A percentile compares a stretch with the other conserved stretches of the same genome.
Conservation (phyloP, 1,140 invertebrate genomes). For the Chlorops oryzae region DNA sequence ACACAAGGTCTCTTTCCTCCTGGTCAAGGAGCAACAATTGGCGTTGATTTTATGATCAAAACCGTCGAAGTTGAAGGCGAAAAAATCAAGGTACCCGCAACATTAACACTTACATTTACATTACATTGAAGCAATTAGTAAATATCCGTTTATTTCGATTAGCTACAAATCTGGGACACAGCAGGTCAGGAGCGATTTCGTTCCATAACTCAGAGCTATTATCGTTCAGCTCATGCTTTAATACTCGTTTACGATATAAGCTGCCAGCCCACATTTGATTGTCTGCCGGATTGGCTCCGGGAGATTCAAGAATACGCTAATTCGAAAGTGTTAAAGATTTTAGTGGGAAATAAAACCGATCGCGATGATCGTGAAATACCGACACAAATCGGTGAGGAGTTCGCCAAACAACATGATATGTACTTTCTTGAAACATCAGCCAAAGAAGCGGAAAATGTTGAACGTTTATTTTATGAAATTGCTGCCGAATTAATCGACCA, state of each 20-base stretch:
- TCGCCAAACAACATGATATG: slow-evolving; percentile 92
- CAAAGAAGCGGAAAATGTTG: slow-evolving; percentile 96
- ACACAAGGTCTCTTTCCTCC: slow-evolving; percentile 91
- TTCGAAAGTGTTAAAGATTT: slow-evolving; percentile 85
- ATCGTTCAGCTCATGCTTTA: slow-evolving; percentile 92
- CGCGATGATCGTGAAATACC: slow-evolving; percentile 92
- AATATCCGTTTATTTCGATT: no score
- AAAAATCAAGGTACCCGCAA: slow-evolving; percentile 96
- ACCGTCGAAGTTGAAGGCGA: slow-evolving; percentile 97
- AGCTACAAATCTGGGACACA: slow-evolving; percentile 95
- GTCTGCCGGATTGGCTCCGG: slow-evolving; percentile 87
- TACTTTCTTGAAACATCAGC: slow-evolving; percentile 98
- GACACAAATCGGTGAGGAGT: slow-evolving; percentile 89
- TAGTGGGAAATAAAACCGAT: slow-evolving; percentile 95
- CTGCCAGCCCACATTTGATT: slow-evolving; percentile 94
- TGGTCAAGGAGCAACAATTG: slow-evolving; percentile 97
- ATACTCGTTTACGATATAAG: slow-evolving; percentile 97
- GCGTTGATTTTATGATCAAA: slow-evolving; percentile 99
- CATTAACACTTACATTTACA: no score
- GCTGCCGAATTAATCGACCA: slow-evolving; percentile 86
- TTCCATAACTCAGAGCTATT: slow-evolving; percentile 92
- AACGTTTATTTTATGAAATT: slow-evolving; percentile 93
- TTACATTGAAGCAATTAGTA: no score
- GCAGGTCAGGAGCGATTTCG: slow-evolving; percentile 88
- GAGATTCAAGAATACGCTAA: slow-evolving; percentile 97